These are phyloP conservation scores for Lepus oiostolus DNA, from an alignment of 2,797 vertebrate species.

Conservation along the genomic window DNA sequence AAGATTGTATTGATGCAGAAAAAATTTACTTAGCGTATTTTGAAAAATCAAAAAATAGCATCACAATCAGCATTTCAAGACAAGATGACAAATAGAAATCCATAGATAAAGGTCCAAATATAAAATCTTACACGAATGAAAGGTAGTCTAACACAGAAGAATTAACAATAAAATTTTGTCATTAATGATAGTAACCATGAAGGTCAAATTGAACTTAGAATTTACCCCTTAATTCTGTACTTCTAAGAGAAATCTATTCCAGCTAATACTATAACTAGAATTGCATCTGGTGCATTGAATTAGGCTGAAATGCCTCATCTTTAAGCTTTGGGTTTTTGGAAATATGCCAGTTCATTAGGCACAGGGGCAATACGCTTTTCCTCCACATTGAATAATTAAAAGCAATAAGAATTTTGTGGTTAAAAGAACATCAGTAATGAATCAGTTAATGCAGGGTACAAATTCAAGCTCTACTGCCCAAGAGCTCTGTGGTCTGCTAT, in stretches of 20 bases:
- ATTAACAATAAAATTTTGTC: not conserved
- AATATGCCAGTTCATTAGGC: not conserved
- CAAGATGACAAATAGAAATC: not conserved
- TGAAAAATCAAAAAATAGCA: not conserved
- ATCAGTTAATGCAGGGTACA: not conserved
- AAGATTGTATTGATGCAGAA: not conserved
- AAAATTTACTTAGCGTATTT: not conserved
- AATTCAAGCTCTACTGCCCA: not conserved
- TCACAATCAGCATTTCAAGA: not conserved
- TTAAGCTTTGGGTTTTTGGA: not conserved
- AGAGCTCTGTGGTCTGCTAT: not conserved
- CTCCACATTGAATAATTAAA: not conserved
- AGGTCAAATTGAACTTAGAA: constrained; percentile 2
- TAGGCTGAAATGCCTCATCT: not conserved
- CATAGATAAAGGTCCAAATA: not conserved
- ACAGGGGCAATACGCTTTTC: not conserved
- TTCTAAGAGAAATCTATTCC: not conserved
- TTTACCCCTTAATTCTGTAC: not conserved
- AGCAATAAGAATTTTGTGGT: not conserved
- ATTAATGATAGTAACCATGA: not conserved
- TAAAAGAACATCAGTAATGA: not conserved
- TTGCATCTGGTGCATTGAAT: not conserved
- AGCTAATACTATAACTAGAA: not conserved
- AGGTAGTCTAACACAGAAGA: not conserved
- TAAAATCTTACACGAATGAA: not conserved